Conservation (phyloP, 2,797 vertebrate species). For the Danio kyathit region DNA sequence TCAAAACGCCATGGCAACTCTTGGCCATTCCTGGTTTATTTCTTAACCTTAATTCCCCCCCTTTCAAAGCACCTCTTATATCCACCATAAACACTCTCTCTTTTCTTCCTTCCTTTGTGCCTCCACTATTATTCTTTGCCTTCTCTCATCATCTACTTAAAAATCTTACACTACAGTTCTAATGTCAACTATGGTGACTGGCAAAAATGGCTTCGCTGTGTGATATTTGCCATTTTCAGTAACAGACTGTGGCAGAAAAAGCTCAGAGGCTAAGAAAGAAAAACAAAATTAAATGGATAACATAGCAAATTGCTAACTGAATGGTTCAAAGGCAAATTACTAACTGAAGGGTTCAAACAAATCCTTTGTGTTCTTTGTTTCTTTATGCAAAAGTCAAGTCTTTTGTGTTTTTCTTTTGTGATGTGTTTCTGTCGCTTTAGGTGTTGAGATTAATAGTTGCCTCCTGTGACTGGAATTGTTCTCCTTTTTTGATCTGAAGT, state of each 20-base stretch:
- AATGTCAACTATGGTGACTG: neutral
- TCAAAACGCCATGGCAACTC: slow-evolving; percentile 59
- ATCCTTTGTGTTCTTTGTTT: slow-evolving; percentile 2
- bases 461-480: too few relatives aligned
- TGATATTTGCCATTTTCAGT: slow-evolving; percentile 2
- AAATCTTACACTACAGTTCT: neutral
- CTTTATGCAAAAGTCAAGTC: neutral
- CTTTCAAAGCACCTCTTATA: neutral
- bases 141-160: neutral
- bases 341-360: slow-evolving; percentile 12
- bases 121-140: neutral
- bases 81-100: slow-evolving; percentile 9
- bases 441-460: neutral
- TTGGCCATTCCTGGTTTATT: slow-evolving; percentile 24
- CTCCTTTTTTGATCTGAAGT: too few relatives aligned
- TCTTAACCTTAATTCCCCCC: slow-evolving; percentile 23
- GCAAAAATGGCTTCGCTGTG: slow-evolving; percentile 4
- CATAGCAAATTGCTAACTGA: neutral
- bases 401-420: neutral
- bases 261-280: neutral
- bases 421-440: neutral
- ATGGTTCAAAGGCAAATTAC: neutral
- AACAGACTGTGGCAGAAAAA: neutral
- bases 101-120: neutral
- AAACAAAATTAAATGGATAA: slow-evolving; percentile 1